A percentile compares a stretch with the other conserved stretches of the same genome.
Conservation (phyloP, 2,113 vertebrate species). For the Gymnorhina tibicen region DNA sequence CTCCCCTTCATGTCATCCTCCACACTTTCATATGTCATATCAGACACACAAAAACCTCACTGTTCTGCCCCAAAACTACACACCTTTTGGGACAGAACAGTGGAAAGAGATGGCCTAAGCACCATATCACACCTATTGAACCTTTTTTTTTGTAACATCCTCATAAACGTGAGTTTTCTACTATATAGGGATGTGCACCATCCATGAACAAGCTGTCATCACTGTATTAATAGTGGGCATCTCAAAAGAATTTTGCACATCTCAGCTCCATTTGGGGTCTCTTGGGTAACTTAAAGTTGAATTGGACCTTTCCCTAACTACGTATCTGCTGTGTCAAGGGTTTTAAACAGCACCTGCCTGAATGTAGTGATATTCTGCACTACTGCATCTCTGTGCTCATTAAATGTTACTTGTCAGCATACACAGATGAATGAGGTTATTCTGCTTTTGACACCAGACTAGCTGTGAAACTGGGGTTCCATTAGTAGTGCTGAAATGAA, state of each 20-base stretch:
- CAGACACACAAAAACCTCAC: not conserved
- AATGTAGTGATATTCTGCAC: not conserved
- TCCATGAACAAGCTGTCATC: not conserved
- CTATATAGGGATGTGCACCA: not conserved
- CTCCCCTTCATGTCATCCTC: not conserved
- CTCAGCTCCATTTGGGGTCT: not conserved
- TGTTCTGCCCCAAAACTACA: not conserved
- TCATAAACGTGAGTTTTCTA: not conserved
- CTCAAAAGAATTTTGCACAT: not conserved
- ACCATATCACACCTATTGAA: not conserved
- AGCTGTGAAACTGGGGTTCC: not conserved
- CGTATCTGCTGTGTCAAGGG: not conserved
- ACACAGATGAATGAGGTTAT: not conserved
- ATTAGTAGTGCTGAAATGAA: not conserved
- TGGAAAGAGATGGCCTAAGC: not conserved
- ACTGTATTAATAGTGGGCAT: not conserved
- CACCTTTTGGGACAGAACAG: not conserved
- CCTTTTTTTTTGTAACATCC: not conserved
- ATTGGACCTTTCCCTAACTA: not conserved
- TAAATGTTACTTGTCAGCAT: not conserved
- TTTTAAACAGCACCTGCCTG: not conserved
- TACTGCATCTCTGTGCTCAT: not conserved
- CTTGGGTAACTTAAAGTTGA: rapidly evolving
- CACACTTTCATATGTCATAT: not conserved
- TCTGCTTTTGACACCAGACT: not conserved